Base-by-base conservation (phyloP, 2,888 invertebrate species). In the Hypomecis punctinalis region DNA sequence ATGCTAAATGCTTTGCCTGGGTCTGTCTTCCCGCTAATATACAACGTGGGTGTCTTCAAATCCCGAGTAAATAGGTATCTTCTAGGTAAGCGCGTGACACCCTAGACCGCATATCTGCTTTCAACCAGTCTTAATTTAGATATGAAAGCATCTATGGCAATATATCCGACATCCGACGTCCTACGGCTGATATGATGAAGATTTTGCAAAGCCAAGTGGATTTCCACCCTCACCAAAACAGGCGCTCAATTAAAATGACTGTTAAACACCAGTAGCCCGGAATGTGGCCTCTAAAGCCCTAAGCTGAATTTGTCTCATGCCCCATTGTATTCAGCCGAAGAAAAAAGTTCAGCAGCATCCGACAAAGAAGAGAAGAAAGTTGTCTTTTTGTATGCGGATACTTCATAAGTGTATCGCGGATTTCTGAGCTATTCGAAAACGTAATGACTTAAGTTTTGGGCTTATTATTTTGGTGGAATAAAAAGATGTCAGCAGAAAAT, bases 201-300 rank as follows among this genome's bases (percentile, higher is more conserved):
- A 23, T 23, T 23, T 23, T 23, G 23, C 1, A 23, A 23, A 23
- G 23, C 23, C 23, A 59, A 36, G 47, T 42, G 59, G 23, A 85
- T 76, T 72, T 68, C 72, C 71, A 72, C 80, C 81, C 84, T 86
- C 82, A 88, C 84, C 83, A 79, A 75, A 77, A 75, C 77, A 76
- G 80, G 72, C 75, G 83, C 86, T 90, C 91, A 91, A 91, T 91
- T 91, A 91, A 91, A 91, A 91, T 91, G 83, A 85, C 83, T 91
- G 79, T 79, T 86, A 87, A 90, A 91, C 91, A 91, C 91, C 89
- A 90, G 72, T 66, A 76, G 72, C 73, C 64, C 71, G 79, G 91
- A 90, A 91, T 91, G 83, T 78, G 65, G 76, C 72, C 79, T 77
- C 81, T 77, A 76, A 81, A 77, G 71, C 79, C 76, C 81, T 77